A percentile compares a stretch with the other conserved stretches of the same genome.
Conservation (phyloP, 2,888 invertebrate species). For the Stenolophus ochropezus region DNA sequence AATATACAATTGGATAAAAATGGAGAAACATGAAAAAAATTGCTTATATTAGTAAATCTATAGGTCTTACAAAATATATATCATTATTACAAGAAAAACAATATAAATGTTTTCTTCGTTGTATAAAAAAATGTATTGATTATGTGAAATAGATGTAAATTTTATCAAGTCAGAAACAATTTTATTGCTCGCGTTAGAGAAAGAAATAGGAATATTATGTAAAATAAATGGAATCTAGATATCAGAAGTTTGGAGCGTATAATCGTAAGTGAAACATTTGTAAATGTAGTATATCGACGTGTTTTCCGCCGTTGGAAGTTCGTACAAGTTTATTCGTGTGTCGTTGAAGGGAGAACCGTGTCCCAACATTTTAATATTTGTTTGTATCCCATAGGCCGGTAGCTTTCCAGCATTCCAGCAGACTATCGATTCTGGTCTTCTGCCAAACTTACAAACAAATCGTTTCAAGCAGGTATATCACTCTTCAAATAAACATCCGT, state of each 20-base stretch:
- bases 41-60: too few species aligned
- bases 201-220: neutral
- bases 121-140: too few species aligned
- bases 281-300: slow-evolving; percentile 20
- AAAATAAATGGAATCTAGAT: neutral
- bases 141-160: neutral
- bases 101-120: too few species aligned
- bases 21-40: too few species aligned
- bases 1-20: too few species aligned
- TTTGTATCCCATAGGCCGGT: slow-evolving; percentile 15
- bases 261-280: slow-evolving; percentile 9
- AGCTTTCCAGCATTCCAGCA: slow-evolving; percentile 32
- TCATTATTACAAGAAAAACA: too few species aligned
- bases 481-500: slow-evolving; percentile 52
- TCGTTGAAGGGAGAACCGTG: slow-evolving; percentile 2
- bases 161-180: neutral
- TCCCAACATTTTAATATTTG: slow-evolving; percentile 37
- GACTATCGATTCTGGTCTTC: slow-evolving; percentile 55
- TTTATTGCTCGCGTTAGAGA: neutral
- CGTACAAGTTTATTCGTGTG: slow-evolving; percentile 16
- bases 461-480: slow-evolving; percentile 52
- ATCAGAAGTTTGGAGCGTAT: neutral
- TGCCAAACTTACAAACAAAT: slow-evolving; percentile 56
- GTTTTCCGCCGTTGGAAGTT: neutral
- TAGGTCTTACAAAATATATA: too few species aligned